Evolutionary conservation across 2,888 invertebrate genomes (phyloP).

Genomic region (Zonitis immaculata): DNA sequence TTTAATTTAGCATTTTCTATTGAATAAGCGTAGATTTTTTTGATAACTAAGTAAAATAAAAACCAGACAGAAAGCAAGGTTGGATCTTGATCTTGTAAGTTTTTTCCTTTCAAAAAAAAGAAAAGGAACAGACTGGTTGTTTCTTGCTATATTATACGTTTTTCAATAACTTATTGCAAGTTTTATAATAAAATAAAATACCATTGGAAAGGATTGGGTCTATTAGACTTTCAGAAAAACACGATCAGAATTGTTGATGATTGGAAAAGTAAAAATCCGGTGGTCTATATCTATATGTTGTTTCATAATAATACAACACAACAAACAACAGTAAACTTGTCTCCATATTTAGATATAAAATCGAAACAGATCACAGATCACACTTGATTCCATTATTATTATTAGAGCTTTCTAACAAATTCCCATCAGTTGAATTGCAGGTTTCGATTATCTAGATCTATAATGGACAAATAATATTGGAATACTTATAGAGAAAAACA

Average conservation of each 20-base stretch:
- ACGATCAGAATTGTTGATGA: not conserved
- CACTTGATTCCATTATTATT: conserved; percentile 18
- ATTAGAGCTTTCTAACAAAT: conserved; percentile 16
- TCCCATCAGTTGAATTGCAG: conserved; percentile 3
- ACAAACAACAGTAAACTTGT: conserved; percentile 1
- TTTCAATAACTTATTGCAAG: not conserved
- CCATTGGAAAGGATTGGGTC: not conserved
- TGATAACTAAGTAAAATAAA: not conserved
- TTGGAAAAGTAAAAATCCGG: not conserved
- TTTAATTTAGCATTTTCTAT: not conserved
- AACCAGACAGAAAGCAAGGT: not conserved
- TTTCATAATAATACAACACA: not conserved
- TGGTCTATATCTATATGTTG: not conserved
- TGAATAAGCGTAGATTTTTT: no score
- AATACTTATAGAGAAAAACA: no score
- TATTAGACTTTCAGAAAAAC: not conserved
- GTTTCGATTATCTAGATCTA: not conserved
- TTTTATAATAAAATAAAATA: not conserved
- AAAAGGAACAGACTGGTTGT: not conserved
- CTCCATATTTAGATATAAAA: conserved; percentile 16
- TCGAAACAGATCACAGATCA: conserved; percentile 8
- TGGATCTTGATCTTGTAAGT: no score
- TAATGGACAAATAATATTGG: no score
- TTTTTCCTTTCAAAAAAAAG: no score
- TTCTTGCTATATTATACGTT: not conserved